Conservation (phyloP, 2,113 vertebrate genomes). For the Cynopterus brachyotis region DNA sequence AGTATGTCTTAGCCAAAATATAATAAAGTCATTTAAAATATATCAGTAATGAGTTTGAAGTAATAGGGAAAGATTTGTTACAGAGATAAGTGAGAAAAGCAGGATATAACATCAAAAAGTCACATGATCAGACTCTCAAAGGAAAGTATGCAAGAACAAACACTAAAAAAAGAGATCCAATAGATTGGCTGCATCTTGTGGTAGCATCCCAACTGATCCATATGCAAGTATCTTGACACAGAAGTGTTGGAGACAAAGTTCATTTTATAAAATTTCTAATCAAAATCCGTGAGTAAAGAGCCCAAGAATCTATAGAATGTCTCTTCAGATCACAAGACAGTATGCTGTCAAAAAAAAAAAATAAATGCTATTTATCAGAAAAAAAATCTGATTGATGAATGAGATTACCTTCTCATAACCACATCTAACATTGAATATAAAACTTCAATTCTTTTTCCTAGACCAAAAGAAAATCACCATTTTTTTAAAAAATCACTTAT, state of each 20-base stretch:
- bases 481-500: background rate
- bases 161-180: background rate
- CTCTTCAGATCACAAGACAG: background rate
- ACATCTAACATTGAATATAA: background rate
- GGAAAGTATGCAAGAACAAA: background rate
- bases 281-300: slow-evolving; percentile 1
- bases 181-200: background rate
- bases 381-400: background rate
- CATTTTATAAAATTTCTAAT: background rate
- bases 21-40: background rate
- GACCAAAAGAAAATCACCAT: background rate
- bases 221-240: background rate
- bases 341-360: background rate
- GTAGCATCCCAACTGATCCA: background rate
- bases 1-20: background rate
- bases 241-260: background rate
- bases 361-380: background rate
- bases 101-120: background rate
- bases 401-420: background rate
- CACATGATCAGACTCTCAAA: background rate
- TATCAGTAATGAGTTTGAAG: background rate
- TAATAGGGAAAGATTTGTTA: background rate
- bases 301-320: background rate
- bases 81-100: background rate
- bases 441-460: background rate